Percentiles rank a stretch among this genome's conserved stretches.
Evolutionary conservation across 2,113 vertebrate genomes (phyloP).

Genomic region (Corythornis vintsioides): DNA sequence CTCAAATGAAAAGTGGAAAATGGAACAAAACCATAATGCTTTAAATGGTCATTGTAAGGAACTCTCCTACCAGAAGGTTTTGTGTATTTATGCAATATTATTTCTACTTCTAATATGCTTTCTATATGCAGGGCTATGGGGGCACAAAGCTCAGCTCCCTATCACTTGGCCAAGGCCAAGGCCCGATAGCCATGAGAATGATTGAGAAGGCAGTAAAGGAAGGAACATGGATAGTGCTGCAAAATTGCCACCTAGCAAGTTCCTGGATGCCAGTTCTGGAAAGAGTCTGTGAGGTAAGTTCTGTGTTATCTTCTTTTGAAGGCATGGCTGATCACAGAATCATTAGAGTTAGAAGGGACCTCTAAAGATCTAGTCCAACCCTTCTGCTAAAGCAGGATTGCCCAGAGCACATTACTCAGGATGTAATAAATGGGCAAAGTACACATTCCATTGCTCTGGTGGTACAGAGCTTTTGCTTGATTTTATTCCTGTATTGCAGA

Average conservation of each 20-base stretch:
- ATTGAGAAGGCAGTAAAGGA: constrained; percentile 84
- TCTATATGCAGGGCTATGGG: constrained; percentile 79
- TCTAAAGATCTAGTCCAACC: too few species aligned
- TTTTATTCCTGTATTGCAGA: background rate
- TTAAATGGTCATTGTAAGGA: background rate
- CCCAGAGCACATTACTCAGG: too few species aligned
- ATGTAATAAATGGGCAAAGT: background rate
- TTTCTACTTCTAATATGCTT: background rate
- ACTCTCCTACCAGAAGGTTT: background rate
- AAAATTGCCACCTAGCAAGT: constrained; percentile 91
- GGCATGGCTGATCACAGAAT: background rate
- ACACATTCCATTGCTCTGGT: background rate
- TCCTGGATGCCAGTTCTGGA: constrained; percentile 92
- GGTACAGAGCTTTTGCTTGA: background rate
- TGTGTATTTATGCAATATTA: background rate
- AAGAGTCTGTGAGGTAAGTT: constrained; percentile 87
- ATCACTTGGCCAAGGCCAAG: constrained; percentile 92
- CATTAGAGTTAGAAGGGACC: too few species aligned
- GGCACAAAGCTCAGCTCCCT: constrained; percentile 85
- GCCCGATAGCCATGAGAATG: constrained; percentile 89
- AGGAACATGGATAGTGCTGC: constrained; percentile 90
- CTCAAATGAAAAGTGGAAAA: background rate
- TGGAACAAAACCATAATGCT: background rate
- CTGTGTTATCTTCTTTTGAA: background rate
- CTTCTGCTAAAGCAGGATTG: too few species aligned